These are phyloP conservation scores for Marcusenius ussheri DNA, from an alignment of 2,113 vertebrate genomes.

Conservation along the genomic window DNA sequence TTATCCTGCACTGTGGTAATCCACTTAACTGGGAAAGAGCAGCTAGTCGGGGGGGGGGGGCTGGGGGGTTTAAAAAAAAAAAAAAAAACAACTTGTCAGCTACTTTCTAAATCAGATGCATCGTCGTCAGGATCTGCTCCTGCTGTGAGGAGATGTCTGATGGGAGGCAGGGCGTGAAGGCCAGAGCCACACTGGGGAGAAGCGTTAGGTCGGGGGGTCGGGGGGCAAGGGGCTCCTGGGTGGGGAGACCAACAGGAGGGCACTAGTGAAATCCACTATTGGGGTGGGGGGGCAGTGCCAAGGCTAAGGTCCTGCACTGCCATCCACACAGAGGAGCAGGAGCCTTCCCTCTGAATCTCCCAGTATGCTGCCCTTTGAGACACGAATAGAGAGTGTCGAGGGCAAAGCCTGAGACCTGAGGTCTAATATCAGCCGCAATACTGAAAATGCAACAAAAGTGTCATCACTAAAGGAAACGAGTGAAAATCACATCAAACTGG, in stretches of 20 bases:
- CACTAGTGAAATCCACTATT: neutral
- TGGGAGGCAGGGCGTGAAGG: slow-evolving; percentile 19
- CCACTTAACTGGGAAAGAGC: slow-evolving; percentile 76
- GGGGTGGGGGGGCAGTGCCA: neutral
- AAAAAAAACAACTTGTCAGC: slow-evolving; percentile 44
- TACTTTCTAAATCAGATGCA: slow-evolving; percentile 53
- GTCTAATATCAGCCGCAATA: neutral
- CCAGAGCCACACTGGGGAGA: neutral
- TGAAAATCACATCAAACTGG: neutral
- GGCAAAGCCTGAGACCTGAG: neutral
- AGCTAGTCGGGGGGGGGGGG: slow-evolving; percentile 55
- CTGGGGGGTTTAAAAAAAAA: neutral
- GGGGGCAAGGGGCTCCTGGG: neutral
- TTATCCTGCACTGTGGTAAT: slow-evolving; percentile 76
- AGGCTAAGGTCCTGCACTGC: neutral
- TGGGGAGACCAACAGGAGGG: neutral
- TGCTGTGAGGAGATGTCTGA: slow-evolving; percentile 49
- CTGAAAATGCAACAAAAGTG: neutral
- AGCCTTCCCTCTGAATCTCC: neutral
- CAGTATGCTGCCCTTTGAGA: neutral
- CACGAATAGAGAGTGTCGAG: neutral
- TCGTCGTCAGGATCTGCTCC: slow-evolving; percentile 54
- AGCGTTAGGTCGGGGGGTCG: neutral
- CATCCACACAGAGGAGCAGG: neutral
- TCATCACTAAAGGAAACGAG: neutral